phyloP scores from a whole-genome alignment of 37 sponge, comb jelly and placozoan genomes.

The Geodia barretti region DNA sequence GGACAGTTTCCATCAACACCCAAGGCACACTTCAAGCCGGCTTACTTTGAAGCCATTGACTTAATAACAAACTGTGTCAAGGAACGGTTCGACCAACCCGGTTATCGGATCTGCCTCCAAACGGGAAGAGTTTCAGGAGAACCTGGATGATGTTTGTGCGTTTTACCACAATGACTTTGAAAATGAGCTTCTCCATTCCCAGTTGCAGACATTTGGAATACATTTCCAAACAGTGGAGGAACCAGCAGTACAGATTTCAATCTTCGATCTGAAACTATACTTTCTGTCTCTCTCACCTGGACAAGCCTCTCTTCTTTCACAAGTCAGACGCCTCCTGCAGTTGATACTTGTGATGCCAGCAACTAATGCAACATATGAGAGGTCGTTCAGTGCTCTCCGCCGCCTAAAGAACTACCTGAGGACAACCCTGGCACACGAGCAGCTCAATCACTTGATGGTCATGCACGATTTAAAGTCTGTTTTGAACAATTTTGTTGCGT shows the following conservation, averaged over 20 bases:
- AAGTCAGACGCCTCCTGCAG: constrained; percentile 11
- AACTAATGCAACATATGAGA: constrained; percentile 35
- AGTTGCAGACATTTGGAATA: constrained; percentile 27
- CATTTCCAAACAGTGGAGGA: constrained; percentile 15
- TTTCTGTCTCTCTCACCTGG: constrained; percentile 2
- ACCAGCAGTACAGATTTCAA: constrained; percentile 1
- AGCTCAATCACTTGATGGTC: constrained; percentile 45
- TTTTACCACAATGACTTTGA: constrained; percentile 29
- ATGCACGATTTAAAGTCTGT: constrained; percentile 14
- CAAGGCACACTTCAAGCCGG: background rate
- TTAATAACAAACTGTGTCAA: background rate
- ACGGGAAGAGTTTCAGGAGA: constrained; percentile 15
- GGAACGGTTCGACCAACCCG: constrained; percentile 16
- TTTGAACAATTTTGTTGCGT: constrained; percentile 25
- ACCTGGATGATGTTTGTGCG: constrained; percentile 14
- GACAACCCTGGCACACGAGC: constrained; percentile 45
- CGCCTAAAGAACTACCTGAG: constrained; percentile 57
- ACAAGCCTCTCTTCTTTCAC: constrained; percentile 11
- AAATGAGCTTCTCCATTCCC: constrained; percentile 4
- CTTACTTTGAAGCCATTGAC: constrained; percentile 4
- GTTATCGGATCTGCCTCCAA: constrained; percentile 22
- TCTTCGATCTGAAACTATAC: constrained; percentile 11
- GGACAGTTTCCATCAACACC: constrained; percentile 6
- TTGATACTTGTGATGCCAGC: constrained; percentile 56
- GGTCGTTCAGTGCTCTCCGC: constrained; percentile 44